Evolutionary conservation across 2,113 vertebrate genomes (phyloP).

Genomic region (Vimba vimba): DNA sequence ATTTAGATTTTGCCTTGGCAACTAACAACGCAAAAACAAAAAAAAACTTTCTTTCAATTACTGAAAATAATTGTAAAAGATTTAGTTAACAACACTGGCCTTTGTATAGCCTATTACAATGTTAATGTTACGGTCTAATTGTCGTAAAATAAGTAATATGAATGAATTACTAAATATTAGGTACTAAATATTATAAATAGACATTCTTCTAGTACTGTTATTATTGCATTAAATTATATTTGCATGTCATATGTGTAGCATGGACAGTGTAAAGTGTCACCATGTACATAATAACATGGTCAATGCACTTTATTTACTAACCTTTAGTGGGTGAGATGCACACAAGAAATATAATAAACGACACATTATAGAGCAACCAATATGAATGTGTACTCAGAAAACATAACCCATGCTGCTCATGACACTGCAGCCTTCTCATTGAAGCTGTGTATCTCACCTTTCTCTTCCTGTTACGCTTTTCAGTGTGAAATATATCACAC

Average conservation of each 20-base stretch:
- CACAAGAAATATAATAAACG: not conserved
- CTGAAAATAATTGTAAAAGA: not conserved
- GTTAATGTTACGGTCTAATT: no score
- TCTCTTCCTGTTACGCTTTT: slow-evolving; percentile 19
- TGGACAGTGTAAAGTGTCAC: not conserved
- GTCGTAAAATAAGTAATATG: no score
- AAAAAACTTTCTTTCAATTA: not conserved
- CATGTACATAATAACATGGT: not conserved
- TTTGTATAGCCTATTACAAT: no score
- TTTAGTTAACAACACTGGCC: not conserved
- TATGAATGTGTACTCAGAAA: slow-evolving; percentile 14
- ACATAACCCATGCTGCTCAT: slow-evolving; percentile 10
- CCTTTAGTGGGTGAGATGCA: not conserved
- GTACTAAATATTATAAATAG: no score
- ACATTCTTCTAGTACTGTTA: not conserved
- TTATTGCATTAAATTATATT: not conserved
- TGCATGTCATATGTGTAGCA: not conserved
- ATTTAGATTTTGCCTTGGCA: no score
- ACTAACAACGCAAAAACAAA: no score
- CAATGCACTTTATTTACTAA: not conserved
- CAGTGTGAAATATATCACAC: slow-evolving; percentile 30
- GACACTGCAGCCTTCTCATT: slow-evolving; percentile 8
- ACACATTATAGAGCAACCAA: not conserved
- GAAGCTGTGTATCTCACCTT: slow-evolving; percentile 26
- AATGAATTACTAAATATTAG: no score